Conservation (phyloP, 2,113 vertebrate genomes). For the Pseudopodoces humilis region DNA sequence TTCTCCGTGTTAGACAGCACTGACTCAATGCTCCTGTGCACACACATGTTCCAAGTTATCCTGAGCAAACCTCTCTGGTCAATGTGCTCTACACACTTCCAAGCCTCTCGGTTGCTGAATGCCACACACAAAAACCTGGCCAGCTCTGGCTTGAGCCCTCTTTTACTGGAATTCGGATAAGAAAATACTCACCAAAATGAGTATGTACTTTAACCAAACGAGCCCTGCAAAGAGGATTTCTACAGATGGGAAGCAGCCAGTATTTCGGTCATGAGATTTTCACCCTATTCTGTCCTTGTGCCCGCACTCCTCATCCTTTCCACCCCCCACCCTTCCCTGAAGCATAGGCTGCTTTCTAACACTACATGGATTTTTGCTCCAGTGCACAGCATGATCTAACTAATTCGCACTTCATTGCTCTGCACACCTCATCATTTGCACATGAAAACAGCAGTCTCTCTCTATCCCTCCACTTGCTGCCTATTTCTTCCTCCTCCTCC, state of each 20-base stretch:
- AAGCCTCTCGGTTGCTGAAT: neutral
- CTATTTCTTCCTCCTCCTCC: neutral
- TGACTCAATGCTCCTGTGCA: neutral
- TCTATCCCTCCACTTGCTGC: neutral
- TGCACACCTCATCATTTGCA: constrained; percentile 39
- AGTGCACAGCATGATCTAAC: constrained; percentile 20
- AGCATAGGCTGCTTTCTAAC: neutral
- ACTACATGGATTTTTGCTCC: constrained; percentile 5
- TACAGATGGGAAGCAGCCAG: neutral
- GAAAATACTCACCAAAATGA: neutral
- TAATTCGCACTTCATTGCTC: constrained; percentile 37
- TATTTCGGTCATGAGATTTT: neutral
- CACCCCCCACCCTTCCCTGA: neutral
- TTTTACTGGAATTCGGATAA: neutral
- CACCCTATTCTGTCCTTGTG: neutral
- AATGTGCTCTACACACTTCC: accelerated
- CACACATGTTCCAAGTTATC: neutral
- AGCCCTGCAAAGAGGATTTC: neutral
- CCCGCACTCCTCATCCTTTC: neutral
- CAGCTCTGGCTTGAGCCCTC: neutral
- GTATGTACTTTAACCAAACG: neutral
- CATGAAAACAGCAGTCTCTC: constrained; percentile 17
- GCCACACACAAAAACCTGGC: neutral
- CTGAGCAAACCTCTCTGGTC: neutral
- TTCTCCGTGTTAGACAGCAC: neutral